phyloP scores from a whole-genome alignment of 2,113 vertebrate species.

The Microcebus tavaratra region DNA sequence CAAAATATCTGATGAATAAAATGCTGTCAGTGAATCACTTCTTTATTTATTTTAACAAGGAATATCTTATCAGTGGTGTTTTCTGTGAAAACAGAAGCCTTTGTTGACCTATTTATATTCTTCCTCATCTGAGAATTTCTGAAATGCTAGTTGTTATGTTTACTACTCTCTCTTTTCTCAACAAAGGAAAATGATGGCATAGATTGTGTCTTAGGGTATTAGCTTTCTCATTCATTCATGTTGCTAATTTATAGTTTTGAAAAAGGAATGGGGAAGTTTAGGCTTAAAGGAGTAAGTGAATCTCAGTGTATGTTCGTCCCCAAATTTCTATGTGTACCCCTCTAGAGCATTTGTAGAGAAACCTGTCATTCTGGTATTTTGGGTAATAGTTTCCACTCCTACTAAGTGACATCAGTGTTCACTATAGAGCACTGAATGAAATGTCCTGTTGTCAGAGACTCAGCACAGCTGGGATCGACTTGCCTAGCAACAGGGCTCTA shows the following conservation, averaged over 20 bases:
- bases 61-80: neutral
- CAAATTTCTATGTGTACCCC: neutral
- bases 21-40: neutral
- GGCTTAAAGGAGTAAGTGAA: constrained; percentile 48
- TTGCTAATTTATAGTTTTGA: constrained; percentile 62
- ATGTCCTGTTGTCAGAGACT: constrained; percentile 72
- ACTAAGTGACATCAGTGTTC: constrained; percentile 62
- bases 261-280: neutral
- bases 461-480: constrained; percentile 68
- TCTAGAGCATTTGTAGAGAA: constrained; percentile 65
- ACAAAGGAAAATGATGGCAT: neutral
- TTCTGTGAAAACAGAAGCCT: neutral
- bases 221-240: constrained; percentile 73
- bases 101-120: neutral
- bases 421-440: constrained; percentile 72
- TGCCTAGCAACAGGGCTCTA: constrained; percentile 79
- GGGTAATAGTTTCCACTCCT: constrained; percentile 75
- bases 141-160: neutral
- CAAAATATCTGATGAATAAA: neutral
- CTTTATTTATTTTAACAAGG: neutral
- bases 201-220: constrained; percentile 47
- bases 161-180: neutral
- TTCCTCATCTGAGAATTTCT: neutral
- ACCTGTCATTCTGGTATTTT: constrained; percentile 69
- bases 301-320: neutral